Evolutionary conservation across 2,797 vertebrate genomes (phyloP), one percentile per base, ranked within the genome.

Genomic region (Choloepus didactylus): DNA sequence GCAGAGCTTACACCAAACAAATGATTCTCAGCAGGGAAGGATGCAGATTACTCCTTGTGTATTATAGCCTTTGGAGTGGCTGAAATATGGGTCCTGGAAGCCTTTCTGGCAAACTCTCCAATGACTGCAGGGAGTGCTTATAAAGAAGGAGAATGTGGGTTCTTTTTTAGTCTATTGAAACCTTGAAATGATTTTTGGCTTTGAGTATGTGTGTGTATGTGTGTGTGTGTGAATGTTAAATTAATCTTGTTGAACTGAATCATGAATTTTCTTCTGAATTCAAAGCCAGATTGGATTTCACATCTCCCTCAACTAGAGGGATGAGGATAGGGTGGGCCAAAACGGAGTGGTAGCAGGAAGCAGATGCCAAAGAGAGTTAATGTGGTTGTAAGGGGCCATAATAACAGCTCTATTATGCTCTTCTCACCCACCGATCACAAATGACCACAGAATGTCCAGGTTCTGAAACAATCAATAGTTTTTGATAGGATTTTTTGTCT

Each of bases 1-100:
- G 95, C 94, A 93, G 94, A 96, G 41, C 93, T 91, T 80, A 95
- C 86, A 82, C 75, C 82, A 96, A 97, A 95, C 97, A 98, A 98
- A 97, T 97, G 96, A 97, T 97, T 96, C 97, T 97, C 97, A 97
- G 96, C 96, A 97, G 97, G 98, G 94, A 96, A 93, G 88, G 91
- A 95, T 69, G 90, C 96, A 97, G 96, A 97, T 93, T 51, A 94
- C 85, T 97, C 98, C 95, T 97, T 97, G 67, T 97, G 89, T 87
- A 70, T 96, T 84, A 59, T 19, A 91, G 75, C 31, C 70, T 77
- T 41, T 49, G 66, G 66, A 59, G 18, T 44, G 38, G 66, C 81
- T 94, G 86, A 96, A 97, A 90, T 97, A 93, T 56, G n/a, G 72
- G 15, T 84, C 60, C 86, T 62, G 54, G 56, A 79, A 79, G 15